Evolutionary conservation across 2,797 vertebrate species (phyloP).

Genomic region (Tragopan temminckii): DNA sequence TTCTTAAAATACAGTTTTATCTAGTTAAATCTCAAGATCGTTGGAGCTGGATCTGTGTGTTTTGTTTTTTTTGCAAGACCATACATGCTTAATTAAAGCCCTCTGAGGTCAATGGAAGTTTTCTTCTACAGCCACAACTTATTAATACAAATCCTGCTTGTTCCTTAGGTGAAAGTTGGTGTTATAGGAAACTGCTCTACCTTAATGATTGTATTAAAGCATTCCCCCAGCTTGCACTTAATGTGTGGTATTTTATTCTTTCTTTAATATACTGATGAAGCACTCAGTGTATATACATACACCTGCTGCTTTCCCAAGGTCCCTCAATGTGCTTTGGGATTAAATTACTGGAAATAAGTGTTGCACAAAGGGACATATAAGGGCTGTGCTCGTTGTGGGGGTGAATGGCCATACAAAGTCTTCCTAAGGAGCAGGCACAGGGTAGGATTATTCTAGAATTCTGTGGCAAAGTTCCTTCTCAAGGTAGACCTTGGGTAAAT

Average conservation of each 20-base stretch:
- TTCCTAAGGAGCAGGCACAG: background rate
- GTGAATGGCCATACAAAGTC: background rate
- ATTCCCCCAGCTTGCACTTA: background rate
- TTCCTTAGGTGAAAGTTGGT: background rate
- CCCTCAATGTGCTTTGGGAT: background rate
- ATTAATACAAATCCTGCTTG: background rate
- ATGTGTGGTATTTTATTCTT: too few relatives aligned
- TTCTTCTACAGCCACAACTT: rapidly evolving
- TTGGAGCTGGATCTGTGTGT: background rate
- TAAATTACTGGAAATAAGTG: rapidly evolving
- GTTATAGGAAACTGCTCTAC: rapidly evolving
- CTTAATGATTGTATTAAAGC: rapidly evolving
- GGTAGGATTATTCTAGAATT: background rate
- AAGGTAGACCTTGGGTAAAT: background rate
- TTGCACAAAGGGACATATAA: background rate
- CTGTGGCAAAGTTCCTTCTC: background rate
- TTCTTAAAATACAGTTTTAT: background rate
- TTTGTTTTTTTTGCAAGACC: background rate
- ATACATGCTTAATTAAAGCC: background rate
- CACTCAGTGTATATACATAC: background rate
- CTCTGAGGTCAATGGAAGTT: background rate
- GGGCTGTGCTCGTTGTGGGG: background rate
- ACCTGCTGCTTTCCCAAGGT: background rate
- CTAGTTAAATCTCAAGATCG: background rate
- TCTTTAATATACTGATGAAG: rapidly evolving